These are phyloP conservation scores for Miltochrista miniata DNA, from an alignment of 2,888 invertebrate genomes.

Conservation along the genomic window DNA sequence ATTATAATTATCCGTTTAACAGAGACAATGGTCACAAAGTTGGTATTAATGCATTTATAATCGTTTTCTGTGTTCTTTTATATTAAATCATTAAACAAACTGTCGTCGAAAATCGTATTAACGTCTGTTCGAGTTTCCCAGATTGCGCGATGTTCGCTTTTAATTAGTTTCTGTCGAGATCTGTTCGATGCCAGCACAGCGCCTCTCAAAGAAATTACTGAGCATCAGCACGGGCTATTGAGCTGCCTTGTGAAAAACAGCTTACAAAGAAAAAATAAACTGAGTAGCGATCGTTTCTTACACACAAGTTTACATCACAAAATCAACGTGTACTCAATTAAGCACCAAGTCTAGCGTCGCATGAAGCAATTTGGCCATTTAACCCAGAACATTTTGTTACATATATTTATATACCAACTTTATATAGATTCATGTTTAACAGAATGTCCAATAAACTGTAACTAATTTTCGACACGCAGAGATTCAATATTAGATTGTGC, in stretches of 20 bases:
- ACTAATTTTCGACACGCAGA: constrained; percentile 29
- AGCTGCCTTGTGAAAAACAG: constrained; percentile 36
- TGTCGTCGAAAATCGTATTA: constrained; percentile 39
- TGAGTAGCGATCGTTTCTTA: constrained; percentile 26
- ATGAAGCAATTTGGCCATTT: constrained; percentile 26
- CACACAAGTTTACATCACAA: constrained; percentile 27
- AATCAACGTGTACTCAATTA: constrained; percentile 19
- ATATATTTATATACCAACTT: constrained; percentile 21
- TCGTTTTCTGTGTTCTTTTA: constrained; percentile 7
- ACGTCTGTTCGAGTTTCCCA: constrained; percentile 45
- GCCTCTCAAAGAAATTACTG: constrained; percentile 62
- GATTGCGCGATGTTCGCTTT: constrained; percentile 67
- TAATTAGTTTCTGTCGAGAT: constrained; percentile 72
- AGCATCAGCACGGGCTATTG: constrained; percentile 33
- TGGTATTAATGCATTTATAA: background rate
- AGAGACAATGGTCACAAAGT: background rate
- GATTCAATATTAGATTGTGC: constrained; percentile 27
- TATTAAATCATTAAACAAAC: constrained; percentile 36
- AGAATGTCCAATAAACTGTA: constrained; percentile 23
- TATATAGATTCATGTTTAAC: constrained; percentile 20
- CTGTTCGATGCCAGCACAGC: constrained; percentile 53
- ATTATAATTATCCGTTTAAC: too few species aligned
- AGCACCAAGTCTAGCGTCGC: constrained; percentile 12
- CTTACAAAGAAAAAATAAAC: constrained; percentile 36
- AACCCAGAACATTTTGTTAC: constrained; percentile 23